A percentile compares a stretch with the other conserved stretches of the same genome.
phyloP scores from a whole-genome alignment of 2,888 invertebrate genomes.

The Drosophila falleni region DNA sequence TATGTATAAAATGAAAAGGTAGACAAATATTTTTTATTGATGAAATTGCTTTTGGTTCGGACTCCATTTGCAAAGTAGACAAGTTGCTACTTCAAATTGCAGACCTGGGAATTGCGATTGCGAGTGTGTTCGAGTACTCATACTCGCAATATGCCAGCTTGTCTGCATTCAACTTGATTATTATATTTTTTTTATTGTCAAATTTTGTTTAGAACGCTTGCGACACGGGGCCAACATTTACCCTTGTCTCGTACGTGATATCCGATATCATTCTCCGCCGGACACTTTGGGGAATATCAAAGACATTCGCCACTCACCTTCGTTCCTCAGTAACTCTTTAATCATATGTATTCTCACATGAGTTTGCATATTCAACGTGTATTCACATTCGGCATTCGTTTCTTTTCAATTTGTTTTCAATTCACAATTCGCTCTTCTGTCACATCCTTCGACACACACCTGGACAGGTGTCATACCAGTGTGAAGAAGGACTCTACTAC shows the following conservation, averaged over 20 bases:
- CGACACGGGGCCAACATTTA: slow-evolving; percentile 53
- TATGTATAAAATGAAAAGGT: slow-evolving; percentile 21
- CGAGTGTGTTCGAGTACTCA: slow-evolving; percentile 26
- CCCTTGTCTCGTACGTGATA: slow-evolving; percentile 81
- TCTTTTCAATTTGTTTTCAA: slow-evolving; percentile 30
- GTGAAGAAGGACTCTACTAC: not conserved
- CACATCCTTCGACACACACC: slow-evolving; percentile 11
- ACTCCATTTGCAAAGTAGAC: slow-evolving; percentile 78
- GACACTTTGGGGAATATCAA: slow-evolving; percentile 71
- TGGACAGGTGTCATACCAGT: slow-evolving; percentile 40
- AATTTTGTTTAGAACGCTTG: slow-evolving; percentile 62
- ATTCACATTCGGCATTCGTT: slow-evolving; percentile 16
- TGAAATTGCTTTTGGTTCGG: slow-evolving; percentile 71
- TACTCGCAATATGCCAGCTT: slow-evolving; percentile 10
- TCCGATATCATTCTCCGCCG: slow-evolving; percentile 60
- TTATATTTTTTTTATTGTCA: slow-evolving; percentile 73
- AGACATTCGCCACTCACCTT: slow-evolving; percentile 7
- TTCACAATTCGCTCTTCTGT: slow-evolving; percentile 35
- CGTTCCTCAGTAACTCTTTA: slow-evolving; percentile 45
- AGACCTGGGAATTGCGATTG: slow-evolving; percentile 70
- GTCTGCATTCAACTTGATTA: slow-evolving; percentile 51
- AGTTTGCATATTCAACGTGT: slow-evolving; percentile 58
- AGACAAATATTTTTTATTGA: slow-evolving; percentile 78
- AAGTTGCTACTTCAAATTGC: slow-evolving; percentile 69
- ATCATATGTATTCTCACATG: slow-evolving; percentile 44